These are phyloP conservation scores for Neodiprion pinetum DNA, from an alignment of 1,140 invertebrate species.

Conservation along the genomic window DNA sequence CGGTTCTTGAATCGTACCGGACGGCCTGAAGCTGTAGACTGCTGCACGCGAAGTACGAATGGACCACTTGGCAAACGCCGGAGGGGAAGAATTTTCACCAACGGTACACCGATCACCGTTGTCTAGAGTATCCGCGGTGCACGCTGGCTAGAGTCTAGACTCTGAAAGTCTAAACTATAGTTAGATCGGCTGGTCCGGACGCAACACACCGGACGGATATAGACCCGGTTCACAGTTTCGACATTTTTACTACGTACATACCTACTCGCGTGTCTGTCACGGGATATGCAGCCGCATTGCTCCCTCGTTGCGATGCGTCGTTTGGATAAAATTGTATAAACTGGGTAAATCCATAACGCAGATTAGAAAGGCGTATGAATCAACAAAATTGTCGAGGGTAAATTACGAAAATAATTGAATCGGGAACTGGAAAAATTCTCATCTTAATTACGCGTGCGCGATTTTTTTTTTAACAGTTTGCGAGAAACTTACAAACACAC, in stretches of 20 bases:
- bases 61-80: too few species aligned
- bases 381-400: conserved; percentile 6
- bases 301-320: too few species aligned
- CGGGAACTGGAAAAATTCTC: neutral
- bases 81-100: too few species aligned
- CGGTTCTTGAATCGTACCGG: too few species aligned
- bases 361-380: neutral
- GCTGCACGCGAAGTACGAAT: too few species aligned
- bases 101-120: too few species aligned
- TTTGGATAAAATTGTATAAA: too few species aligned
- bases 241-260: neutral
- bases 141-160: neutral
- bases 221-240: neutral
- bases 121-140: too few species aligned
- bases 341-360: too few species aligned
- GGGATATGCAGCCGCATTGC: neutral
- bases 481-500: too few species aligned
- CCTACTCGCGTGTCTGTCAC: neutral
- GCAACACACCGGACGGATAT: neutral
- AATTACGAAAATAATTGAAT: conserved; percentile 7
- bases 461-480: neutral
- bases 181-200: neutral
- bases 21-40: too few species aligned
- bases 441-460: neutral
- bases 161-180: neutral